Percentiles rank a stretch among this genome's conserved stretches.
Evolutionary conservation across 2,888 invertebrate genomes (phyloP).

Genomic region (Coleophora flavipennella): DNA sequence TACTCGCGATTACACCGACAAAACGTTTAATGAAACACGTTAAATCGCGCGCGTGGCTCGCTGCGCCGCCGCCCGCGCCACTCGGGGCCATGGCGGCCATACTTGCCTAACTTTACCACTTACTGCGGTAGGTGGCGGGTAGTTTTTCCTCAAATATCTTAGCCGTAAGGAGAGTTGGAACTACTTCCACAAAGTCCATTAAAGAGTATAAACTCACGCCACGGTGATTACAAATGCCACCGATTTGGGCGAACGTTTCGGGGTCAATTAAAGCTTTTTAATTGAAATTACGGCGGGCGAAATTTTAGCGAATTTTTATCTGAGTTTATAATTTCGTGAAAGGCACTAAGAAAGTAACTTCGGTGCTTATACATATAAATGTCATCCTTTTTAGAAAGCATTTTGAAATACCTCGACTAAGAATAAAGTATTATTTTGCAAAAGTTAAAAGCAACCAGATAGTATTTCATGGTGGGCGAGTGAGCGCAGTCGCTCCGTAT

Average conservation of each 20-base stretch:
- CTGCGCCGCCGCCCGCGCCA: conserved; percentile 35
- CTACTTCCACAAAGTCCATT: conserved; percentile 69
- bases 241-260: conserved; percentile 60
- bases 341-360: too few relatives aligned
- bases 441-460: conserved; percentile 28
- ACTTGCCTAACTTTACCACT: conserved; percentile 62
- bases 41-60: conserved; percentile 58
- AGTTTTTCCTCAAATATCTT: conserved; percentile 72
- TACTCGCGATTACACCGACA: conserved; percentile 72
- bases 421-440: conserved; percentile 8
- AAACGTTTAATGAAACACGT: conserved; percentile 72
- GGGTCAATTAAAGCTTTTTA: conserved; percentile 58
- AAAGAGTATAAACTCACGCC: conserved; percentile 65
- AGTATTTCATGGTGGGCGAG: conserved; percentile 28
- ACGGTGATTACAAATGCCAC: conserved; percentile 63
- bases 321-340: not conserved
- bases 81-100: conserved; percentile 32
- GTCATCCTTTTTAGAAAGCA: not conserved
- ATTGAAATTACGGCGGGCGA: conserved; percentile 50
- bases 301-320: conserved; percentile 25
- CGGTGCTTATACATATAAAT: not conserved
- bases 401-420: too few relatives aligned
- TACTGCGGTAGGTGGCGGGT: conserved; percentile 58
- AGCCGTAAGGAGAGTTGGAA: conserved; percentile 68
- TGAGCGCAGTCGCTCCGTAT: conserved; percentile 39